These are phyloP conservation scores for Clarias batrachus DNA, from an alignment of 2,113 vertebrate genomes.

Conservation along the genomic window DNA sequence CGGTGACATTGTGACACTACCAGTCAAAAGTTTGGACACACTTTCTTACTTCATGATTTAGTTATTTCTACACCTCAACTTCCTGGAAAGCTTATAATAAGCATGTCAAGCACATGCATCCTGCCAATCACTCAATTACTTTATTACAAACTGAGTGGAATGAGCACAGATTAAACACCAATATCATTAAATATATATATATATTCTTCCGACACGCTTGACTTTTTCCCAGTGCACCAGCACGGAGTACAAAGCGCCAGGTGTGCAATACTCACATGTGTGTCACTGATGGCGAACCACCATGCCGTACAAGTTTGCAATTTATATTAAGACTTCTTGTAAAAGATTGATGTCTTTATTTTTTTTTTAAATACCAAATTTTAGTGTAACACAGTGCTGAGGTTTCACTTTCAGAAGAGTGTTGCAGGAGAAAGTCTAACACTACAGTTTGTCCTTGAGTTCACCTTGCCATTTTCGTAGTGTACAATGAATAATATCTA, in stretches of 20 bases:
- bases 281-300: constrained; percentile 20
- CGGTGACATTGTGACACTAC: background rate
- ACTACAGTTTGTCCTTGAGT: constrained; percentile 12
- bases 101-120: background rate
- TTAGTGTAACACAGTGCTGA: constrained; percentile 70
- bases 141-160: constrained; percentile 2
- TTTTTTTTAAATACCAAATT: constrained; percentile 47
- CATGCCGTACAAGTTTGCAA: constrained; percentile 5
- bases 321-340: constrained; percentile 34
- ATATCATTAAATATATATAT: background rate
- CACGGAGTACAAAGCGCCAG: constrained; percentile 32
- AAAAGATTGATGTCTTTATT: constrained; percentile 62
- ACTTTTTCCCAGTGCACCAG: background rate
- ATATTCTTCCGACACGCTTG: background rate
- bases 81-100: background rate
- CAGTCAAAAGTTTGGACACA: too few relatives aligned
- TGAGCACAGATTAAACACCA: background rate
- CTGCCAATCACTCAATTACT: background rate
- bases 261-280: constrained; percentile 41
- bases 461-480: background rate
- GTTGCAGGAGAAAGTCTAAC: constrained; percentile 25
- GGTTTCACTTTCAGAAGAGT: constrained; percentile 62
- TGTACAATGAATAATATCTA: background rate
- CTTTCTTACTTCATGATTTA: too few relatives aligned
- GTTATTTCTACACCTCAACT: background rate